These are phyloP conservation scores for Cephalophus harveyi DNA, from an alignment of 2,113 vertebrate genomes.

Conservation along the genomic window DNA sequence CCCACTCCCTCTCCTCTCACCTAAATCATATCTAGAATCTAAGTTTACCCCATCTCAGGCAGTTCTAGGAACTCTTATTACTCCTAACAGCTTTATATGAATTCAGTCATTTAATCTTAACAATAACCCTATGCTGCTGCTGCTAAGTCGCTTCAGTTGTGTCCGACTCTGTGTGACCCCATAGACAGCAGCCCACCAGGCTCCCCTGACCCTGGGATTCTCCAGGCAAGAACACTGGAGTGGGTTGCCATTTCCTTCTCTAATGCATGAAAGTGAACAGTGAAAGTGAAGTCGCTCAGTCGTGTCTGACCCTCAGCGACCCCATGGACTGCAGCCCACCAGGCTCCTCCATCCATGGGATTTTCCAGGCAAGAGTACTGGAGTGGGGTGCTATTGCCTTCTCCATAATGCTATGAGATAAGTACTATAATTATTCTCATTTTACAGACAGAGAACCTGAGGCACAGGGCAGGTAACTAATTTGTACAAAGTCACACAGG, in stretches of 20 bases:
- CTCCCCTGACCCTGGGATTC: background rate
- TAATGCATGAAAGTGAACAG: no score
- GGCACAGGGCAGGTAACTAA: background rate
- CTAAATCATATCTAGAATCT: background rate
- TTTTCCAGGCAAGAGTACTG: background rate
- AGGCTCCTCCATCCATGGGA: accelerated
- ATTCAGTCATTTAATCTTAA: background rate
- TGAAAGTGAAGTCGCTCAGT: background rate
- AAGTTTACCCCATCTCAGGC: background rate
- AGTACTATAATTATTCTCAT: background rate
- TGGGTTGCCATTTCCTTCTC: background rate
- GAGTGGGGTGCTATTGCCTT: background rate
- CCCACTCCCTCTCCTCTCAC: background rate
- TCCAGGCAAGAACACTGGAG: background rate
- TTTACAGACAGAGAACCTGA: background rate
- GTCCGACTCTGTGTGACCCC: background rate
- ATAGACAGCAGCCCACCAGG: background rate
- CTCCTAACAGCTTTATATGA: background rate
- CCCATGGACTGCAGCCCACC: background rate
- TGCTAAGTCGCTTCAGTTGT: background rate
- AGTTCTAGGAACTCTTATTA: background rate
- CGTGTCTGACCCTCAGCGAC: accelerated
- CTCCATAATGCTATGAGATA: background rate
- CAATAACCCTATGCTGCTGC: background rate
- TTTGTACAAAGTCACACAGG: background rate